Evolutionary conservation across 2,797 vertebrate species (phyloP).

Genomic region (Bufotes viridis): DNA sequence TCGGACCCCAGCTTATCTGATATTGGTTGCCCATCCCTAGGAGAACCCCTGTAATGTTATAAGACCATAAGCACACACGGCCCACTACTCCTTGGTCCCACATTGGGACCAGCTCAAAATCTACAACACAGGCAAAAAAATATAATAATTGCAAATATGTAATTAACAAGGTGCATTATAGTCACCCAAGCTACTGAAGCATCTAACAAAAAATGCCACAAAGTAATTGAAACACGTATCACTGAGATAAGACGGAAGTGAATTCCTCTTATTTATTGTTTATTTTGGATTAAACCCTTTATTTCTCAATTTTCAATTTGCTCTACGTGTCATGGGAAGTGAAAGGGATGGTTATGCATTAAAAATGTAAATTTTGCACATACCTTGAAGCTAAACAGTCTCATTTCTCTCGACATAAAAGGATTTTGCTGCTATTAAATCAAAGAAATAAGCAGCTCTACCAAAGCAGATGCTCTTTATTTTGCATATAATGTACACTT

Average conservation of each 20-base stretch:
- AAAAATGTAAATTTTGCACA: slow-evolving; percentile 35
- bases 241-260: slow-evolving; percentile 5
- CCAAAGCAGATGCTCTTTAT: slow-evolving; percentile 37
- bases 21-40: no score
- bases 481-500: slow-evolving; percentile 41
- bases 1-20: no score
- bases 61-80: background rate
- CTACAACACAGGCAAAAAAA: background rate
- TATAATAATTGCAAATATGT: background rate
- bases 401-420: slow-evolving; percentile 1
- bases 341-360: slow-evolving; percentile 16
- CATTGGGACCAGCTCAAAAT: background rate
- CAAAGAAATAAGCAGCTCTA: slow-evolving; percentile 37
- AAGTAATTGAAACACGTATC: slow-evolving; percentile 13
- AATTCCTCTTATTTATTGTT: slow-evolving; percentile 19
- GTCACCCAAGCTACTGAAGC: slow-evolving; percentile 5
- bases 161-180: slow-evolving; percentile 2
- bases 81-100: background rate
- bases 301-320: slow-evolving; percentile 31
- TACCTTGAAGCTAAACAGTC: slow-evolving; percentile 26
- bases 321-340: background rate
- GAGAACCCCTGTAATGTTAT: background rate
- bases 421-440: slow-evolving; percentile 38
- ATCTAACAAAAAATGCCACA: background rate
- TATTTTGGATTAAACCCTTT: slow-evolving; percentile 26